phyloP scores from a whole-genome alignment of 2,888 invertebrate species.

The Rhodophaea formosa region DNA sequence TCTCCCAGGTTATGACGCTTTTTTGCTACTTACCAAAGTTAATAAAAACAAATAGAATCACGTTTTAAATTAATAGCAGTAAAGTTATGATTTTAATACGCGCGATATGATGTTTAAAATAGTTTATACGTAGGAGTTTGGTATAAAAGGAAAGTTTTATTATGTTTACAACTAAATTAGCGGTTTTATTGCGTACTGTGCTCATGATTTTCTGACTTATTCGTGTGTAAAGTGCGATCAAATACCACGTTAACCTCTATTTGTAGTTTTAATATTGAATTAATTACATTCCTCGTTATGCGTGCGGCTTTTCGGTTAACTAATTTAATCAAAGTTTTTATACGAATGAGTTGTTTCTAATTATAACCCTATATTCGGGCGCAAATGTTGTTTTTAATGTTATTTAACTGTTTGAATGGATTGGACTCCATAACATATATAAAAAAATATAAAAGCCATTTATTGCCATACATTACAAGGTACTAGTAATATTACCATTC shows the following conservation, averaged over 20 bases:
- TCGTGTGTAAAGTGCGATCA: constrained; percentile 1
- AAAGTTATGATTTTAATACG: not conserved
- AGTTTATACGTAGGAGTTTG: not conserved
- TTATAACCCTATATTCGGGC: too few relatives aligned
- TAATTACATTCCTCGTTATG: not conserved
- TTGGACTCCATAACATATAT: too few relatives aligned
- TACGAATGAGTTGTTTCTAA: not conserved
- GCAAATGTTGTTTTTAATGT: too few relatives aligned
- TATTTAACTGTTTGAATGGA: too few relatives aligned
- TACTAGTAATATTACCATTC: too few relatives aligned
- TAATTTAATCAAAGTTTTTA: not conserved
- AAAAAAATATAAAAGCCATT: too few relatives aligned
- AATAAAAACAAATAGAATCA: not conserved
- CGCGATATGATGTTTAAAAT: not conserved
- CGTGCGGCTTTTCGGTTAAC: not conserved
- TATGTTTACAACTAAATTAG: not conserved
- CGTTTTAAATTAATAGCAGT: not conserved
- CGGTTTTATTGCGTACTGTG: not conserved
- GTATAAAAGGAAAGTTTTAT: not conserved
- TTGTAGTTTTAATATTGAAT: constrained; percentile 3
- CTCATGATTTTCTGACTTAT: not conserved
- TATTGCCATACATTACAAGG: too few relatives aligned
- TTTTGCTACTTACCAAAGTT: not conserved
- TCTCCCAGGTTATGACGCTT: too few relatives aligned
- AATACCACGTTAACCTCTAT: constrained; percentile 8